Percentiles rank a stretch among this genome's conserved stretches.
Evolutionary conservation across 2,888 invertebrate species (phyloP).

Genomic region (Xylophagus ater): DNA sequence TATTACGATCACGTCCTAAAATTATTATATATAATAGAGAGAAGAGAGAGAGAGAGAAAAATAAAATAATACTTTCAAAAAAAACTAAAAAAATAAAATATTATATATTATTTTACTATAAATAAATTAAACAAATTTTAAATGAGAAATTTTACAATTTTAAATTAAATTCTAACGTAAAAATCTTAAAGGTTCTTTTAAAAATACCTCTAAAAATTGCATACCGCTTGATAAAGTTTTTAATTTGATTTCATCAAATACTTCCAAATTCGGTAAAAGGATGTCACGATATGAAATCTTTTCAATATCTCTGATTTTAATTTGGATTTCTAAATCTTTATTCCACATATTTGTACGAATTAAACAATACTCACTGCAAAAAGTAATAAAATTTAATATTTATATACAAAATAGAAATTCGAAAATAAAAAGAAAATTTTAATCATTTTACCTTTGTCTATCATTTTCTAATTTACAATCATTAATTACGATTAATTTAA

Average conservation of each 20-base stretch:
- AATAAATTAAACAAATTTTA: too few relatives aligned
- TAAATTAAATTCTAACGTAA: too few relatives aligned
- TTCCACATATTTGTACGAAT: conserved; percentile 1
- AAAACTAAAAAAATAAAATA: too few relatives aligned
- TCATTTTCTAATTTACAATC: conserved; percentile 4
- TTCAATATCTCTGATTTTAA: conserved; percentile 8
- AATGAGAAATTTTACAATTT: too few relatives aligned
- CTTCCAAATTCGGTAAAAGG: conserved; percentile 6
- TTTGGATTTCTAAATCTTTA: neutral
- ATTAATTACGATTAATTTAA: neutral
- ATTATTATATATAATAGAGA: too few relatives aligned
- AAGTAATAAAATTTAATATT: too few relatives aligned
- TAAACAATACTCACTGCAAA: conserved; percentile 10
- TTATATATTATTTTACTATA: conserved; percentile 1
- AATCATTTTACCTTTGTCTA: conserved; percentile 12
- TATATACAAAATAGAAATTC: neutral
- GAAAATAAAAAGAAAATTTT: neutral
- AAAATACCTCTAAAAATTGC: conserved; percentile 8
- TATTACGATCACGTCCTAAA: too few relatives aligned
- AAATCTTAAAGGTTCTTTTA: conserved; percentile 7
- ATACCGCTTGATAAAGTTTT: conserved; percentile 6
- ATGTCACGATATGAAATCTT: conserved; percentile 10
- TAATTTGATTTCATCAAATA: conserved; percentile 8
- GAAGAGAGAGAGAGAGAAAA: too few relatives aligned
- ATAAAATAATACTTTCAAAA: too few relatives aligned